Percentiles rank a stretch among this genome's conserved stretches.
phyloP scores from a whole-genome alignment of 2,797 vertebrate species.

The Gambelia wislizenii region DNA sequence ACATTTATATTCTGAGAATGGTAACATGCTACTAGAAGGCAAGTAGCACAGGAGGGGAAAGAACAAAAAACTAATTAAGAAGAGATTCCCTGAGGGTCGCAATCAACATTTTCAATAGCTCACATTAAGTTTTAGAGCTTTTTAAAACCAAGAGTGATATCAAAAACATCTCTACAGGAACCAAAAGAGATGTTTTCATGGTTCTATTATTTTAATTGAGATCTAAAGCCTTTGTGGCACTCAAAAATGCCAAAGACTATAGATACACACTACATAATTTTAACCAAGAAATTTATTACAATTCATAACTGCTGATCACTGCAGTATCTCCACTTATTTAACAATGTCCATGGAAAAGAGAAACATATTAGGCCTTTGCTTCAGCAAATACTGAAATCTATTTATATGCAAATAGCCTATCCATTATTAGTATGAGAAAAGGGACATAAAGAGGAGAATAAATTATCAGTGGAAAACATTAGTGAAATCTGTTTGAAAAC shows the following conservation, averaged over 20 bases:
- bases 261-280: constrained; percentile 47
- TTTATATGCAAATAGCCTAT: constrained; percentile 95
- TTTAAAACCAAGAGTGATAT: constrained; percentile 76
- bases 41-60: constrained; percentile 54
- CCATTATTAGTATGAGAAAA: constrained; percentile 85
- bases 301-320: constrained; percentile 70
- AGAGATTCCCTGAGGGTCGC: constrained; percentile 71
- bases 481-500: constrained; percentile 91
- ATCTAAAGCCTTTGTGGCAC: constrained; percentile 46
- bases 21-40: constrained; percentile 51
- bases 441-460: constrained; percentile 85
- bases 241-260: constrained; percentile 40
- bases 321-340: constrained; percentile 69
- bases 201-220: constrained; percentile 26
- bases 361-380: constrained; percentile 72
- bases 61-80: constrained; percentile 78
- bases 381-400: constrained; percentile 90
- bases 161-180: constrained; percentile 60
- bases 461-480: constrained; percentile 89
- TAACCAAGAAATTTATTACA: constrained; percentile 67
- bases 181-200: not conserved
- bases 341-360: constrained; percentile 51
- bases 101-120: constrained; percentile 77
- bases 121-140: constrained; percentile 62
- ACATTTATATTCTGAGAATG: constrained; percentile 66